phyloP scores from a whole-genome alignment of 2,888 invertebrate species.

The Athalia rosae region DNA sequence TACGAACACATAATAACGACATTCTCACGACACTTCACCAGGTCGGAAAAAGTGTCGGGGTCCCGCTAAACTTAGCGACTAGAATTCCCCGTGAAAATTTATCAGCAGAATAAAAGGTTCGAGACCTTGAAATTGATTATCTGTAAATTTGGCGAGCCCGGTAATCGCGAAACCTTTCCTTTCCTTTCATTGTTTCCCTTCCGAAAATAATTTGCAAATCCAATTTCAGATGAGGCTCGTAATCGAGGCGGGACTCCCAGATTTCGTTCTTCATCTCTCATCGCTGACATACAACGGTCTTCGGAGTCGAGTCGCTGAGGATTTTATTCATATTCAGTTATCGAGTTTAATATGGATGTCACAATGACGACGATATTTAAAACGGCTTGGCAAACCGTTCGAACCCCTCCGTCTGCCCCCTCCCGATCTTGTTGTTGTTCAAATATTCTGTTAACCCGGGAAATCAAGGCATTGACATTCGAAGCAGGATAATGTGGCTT shows the following conservation, averaged over 20 bases:
- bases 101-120: background rate
- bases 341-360: background rate
- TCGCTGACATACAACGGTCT: background rate
- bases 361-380: background rate
- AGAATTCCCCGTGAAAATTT: background rate
- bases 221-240: background rate
- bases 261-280: background rate
- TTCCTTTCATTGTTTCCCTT: background rate
- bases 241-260: conserved; percentile 9
- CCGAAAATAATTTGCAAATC: conserved; percentile 3
- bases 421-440: background rate
- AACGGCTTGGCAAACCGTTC: conserved; percentile 15
- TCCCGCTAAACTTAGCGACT: background rate
- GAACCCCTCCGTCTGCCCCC: background rate
- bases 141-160: background rate
- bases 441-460: conserved; percentile 9
- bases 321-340: background rate
- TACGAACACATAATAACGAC: background rate
- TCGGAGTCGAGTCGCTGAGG: background rate
- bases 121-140: background rate
- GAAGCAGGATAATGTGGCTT: background rate
- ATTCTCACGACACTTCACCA: background rate
- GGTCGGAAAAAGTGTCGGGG: background rate
- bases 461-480: conserved; percentile 18
- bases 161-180: background rate